These are phyloP conservation scores for Latrodectus geometricus DNA, from an alignment of 1,140 invertebrate species.

Conservation along the genomic window DNA sequence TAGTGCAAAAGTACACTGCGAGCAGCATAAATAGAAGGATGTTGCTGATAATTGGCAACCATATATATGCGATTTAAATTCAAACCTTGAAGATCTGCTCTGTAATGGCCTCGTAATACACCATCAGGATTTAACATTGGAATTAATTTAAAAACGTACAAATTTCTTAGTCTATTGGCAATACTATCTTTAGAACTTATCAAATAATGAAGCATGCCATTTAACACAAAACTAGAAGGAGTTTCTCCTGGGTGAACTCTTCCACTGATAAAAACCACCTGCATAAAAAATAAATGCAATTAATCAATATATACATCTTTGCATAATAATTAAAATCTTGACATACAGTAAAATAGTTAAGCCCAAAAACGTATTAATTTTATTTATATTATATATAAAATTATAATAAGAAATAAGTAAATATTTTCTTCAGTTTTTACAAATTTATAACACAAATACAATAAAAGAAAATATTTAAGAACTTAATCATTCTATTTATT, in stretches of 20 bases:
- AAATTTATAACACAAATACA: no score
- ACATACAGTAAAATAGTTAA: background rate
- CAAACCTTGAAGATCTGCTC: constrained; percentile 88
- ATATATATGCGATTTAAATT: constrained; percentile 90
- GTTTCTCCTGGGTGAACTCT: constrained; percentile 94
- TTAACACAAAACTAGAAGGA: constrained; percentile 92
- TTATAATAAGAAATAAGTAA: no score
- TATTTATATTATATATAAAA: no score
- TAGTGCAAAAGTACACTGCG: constrained; percentile 80
- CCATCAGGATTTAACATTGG: constrained; percentile 95
- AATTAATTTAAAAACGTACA: constrained; percentile 93
- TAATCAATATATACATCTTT: background rate
- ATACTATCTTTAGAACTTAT: constrained; percentile 78
- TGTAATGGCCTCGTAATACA: constrained; percentile 87
- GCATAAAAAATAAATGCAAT: background rate
- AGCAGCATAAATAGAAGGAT: constrained; percentile 86
- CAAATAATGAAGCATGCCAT: constrained; percentile 86
- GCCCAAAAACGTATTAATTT: no score
- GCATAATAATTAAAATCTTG: background rate
- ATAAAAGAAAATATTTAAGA: no score
- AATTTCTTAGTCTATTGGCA: constrained; percentile 79
- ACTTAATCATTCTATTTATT: no score
- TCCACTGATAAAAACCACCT: constrained; percentile 85
- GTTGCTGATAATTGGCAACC: constrained; percentile 78
- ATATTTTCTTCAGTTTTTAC: no score